A percentile compares a stretch with the other conserved stretches of the same genome.
phyloP scores from a whole-genome alignment of 2,888 invertebrate species.

The Folsomia candida region DNA sequence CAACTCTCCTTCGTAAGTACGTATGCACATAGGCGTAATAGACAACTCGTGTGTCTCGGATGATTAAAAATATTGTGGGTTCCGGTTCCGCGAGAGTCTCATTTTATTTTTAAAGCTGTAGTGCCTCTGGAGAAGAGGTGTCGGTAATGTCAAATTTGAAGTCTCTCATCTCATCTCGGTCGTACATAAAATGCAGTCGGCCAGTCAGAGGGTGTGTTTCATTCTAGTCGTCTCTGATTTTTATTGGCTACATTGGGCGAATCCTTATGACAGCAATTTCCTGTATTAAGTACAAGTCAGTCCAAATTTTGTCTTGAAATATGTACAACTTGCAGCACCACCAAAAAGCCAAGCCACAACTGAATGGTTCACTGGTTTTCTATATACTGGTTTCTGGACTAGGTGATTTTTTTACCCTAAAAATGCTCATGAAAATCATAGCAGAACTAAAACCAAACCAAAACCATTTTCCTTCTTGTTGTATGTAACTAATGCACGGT shows the following conservation, averaged over 20 bases:
- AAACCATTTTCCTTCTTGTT: too few species aligned
- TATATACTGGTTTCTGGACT: background rate
- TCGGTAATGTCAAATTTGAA: background rate
- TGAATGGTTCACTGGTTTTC: background rate
- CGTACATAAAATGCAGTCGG: background rate
- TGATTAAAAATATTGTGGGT: background rate
- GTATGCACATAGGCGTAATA: background rate
- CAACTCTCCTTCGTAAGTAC: too few species aligned
- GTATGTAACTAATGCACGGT: too few species aligned
- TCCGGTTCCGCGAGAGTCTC: background rate
- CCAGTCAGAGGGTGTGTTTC: too few species aligned
- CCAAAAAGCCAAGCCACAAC: background rate
- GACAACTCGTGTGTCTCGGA: background rate
- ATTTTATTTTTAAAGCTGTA: background rate
- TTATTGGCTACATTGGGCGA: too few species aligned
- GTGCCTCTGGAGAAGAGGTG: background rate
- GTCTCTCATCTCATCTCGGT: too few species aligned
- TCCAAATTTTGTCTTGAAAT: background rate
- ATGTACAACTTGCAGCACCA: too few species aligned
- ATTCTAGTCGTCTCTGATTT: too few species aligned
- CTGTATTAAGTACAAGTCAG: conserved; percentile 9
- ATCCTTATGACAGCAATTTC: conserved; percentile 22
- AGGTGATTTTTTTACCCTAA: background rate
- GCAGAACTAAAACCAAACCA: too few species aligned
- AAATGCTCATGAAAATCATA: too few species aligned